Conservation (phyloP, 37 sponge, comb jelly and placozoan genomes). For the Geodia barretti region DNA sequence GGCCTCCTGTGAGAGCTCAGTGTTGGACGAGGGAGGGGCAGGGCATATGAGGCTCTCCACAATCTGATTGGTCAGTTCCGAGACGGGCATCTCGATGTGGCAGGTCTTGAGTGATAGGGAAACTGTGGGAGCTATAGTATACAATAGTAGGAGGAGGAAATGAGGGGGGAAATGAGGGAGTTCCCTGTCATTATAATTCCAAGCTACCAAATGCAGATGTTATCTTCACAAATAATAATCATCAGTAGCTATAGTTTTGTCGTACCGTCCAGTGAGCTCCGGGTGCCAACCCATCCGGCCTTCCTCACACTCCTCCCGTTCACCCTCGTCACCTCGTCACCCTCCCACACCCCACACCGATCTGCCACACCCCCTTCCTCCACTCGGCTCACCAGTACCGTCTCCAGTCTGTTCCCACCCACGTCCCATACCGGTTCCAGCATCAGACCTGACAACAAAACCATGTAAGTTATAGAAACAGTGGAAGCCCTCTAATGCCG, state of each 20-base stretch:
- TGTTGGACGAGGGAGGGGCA: slow-evolving; percentile 50
- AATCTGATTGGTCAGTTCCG: slow-evolving; percentile 3
- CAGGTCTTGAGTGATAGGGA: slow-evolving; percentile 24
- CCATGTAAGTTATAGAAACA: too few relatives aligned
- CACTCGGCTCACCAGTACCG: slow-evolving; percentile 21
- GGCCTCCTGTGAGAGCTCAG: slow-evolving; percentile 32
- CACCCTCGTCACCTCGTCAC: slow-evolving; percentile 52
- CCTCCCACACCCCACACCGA: slow-evolving; percentile 5
- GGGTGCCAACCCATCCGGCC: slow-evolving; percentile 29
- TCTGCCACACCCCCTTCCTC: slow-evolving; percentile 35
- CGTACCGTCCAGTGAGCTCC: slow-evolving; percentile 12
- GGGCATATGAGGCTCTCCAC: slow-evolving; percentile 65
- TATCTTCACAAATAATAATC: too few relatives aligned
- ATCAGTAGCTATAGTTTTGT: too few relatives aligned
- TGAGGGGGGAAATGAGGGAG: not conserved
- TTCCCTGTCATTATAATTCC: too few relatives aligned
- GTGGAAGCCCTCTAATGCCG: too few relatives aligned
- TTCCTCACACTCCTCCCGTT: slow-evolving; percentile 48
- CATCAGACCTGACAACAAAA: slow-evolving; percentile 31
- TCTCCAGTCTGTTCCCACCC: slow-evolving; percentile 1
- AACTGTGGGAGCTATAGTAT: slow-evolving; percentile 8
- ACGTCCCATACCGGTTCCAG: slow-evolving; percentile 17
- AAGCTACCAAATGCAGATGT: too few relatives aligned
- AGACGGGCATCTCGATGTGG: slow-evolving; percentile 9
- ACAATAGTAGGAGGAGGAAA: not conserved